Conservation (phyloP, 2,888 invertebrate species). For the Drosophila subsilvestris region DNA sequence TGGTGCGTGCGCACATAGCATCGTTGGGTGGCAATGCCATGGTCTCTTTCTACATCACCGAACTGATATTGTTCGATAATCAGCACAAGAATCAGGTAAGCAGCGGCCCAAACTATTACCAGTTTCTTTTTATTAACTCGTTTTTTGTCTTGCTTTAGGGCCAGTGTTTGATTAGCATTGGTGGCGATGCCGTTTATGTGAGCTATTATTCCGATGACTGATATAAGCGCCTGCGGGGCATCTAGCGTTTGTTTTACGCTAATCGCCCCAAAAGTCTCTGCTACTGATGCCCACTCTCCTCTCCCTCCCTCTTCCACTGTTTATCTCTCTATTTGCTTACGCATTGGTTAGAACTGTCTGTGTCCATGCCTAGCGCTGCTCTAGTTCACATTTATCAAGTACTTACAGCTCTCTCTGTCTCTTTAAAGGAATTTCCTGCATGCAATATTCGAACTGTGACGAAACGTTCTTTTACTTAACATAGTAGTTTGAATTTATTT, state of each 20-base stretch:
- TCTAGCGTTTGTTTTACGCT: constrained; percentile 82
- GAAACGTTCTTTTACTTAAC: constrained; percentile 36
- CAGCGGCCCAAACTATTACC: too few species aligned
- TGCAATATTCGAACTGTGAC: constrained; percentile 73
- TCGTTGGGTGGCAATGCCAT: constrained; percentile 98
- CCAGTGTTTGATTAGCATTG: constrained; percentile 97
- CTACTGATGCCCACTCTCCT: constrained; percentile 55
- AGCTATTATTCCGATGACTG: constrained; percentile 88
- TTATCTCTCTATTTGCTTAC: constrained; percentile 35
- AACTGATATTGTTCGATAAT: constrained; percentile 95
- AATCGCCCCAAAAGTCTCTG: constrained; percentile 81
- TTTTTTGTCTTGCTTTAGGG: constrained; percentile 87
- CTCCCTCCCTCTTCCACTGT: neutral
- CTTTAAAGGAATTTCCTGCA: constrained; percentile 28
- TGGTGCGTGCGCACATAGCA: constrained; percentile 96
- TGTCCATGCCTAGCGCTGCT: constrained; percentile 14
- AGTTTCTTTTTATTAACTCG: too few species aligned
- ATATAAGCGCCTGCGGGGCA: constrained; percentile 81
- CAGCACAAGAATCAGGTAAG: constrained; percentile 98
- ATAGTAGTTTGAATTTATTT: constrained; percentile 57
- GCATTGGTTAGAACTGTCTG: constrained; percentile 17
- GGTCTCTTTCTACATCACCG: constrained; percentile 96
- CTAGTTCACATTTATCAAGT: constrained; percentile 17
- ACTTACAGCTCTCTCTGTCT: constrained; percentile 10
- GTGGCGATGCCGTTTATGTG: constrained; percentile 95